These are phyloP conservation scores for Octopus sinensis DNA, from an alignment of 1,140 invertebrate genomes.

Conservation along the genomic window DNA sequence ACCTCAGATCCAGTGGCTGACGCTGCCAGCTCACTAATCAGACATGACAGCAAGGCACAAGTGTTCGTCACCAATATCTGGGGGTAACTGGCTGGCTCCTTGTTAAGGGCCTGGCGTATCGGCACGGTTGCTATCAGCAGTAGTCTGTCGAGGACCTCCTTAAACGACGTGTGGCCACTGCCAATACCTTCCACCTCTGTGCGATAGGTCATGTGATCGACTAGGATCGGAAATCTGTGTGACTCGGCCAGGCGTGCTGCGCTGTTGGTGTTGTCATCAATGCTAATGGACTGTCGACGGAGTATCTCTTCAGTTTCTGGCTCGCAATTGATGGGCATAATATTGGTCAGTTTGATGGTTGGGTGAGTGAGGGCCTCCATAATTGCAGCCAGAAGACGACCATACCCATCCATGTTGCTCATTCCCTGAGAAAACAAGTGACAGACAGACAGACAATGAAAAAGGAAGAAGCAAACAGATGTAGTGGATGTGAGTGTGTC, in stretches of 20 bases:
- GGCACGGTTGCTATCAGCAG: conserved; percentile 78
- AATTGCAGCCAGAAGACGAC: conserved; percentile 76
- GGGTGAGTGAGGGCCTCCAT: conserved; percentile 78
- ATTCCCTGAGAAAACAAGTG: conserved; percentile 45
- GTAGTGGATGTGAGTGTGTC: too few species aligned
- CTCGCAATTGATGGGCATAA: conserved; percentile 69
- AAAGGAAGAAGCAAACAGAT: too few species aligned
- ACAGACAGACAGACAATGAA: neutral
- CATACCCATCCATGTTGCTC: conserved; percentile 56
- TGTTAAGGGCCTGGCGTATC: conserved; percentile 67
- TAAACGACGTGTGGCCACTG: conserved; percentile 69
- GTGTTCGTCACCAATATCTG: conserved; percentile 74
- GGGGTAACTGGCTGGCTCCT: conserved; percentile 63
- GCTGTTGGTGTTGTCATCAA: conserved; percentile 61
- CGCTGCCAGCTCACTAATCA: conserved; percentile 84
- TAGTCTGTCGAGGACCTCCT: conserved; percentile 78
- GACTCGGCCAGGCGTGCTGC: conserved; percentile 62
- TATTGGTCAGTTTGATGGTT: conserved; percentile 72
- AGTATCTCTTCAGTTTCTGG: conserved; percentile 57
- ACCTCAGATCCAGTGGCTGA: conserved; percentile 65
- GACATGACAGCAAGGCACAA: conserved; percentile 78
- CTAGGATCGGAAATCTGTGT: conserved; percentile 75
- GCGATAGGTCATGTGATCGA: conserved; percentile 77
- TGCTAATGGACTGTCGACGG: conserved; percentile 45
- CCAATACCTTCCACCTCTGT: conserved; percentile 64